phyloP scores from a whole-genome alignment of 2,888 invertebrate genomes.

The Ectropis crepuscularia region DNA sequence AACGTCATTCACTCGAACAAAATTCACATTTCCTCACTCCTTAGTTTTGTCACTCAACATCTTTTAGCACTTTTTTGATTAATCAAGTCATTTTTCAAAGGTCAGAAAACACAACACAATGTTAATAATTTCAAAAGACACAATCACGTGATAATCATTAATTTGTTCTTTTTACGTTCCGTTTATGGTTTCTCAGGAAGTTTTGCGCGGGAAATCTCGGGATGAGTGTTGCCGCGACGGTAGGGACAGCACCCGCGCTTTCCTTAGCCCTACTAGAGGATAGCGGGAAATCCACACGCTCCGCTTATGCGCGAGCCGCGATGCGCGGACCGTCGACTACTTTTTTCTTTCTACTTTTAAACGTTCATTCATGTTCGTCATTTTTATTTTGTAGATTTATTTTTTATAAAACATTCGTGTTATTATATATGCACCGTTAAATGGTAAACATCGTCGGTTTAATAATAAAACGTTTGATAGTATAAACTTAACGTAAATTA shows the following conservation, averaged over 20 bases:
- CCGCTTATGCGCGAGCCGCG: constrained; percentile 70
- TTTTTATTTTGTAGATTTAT: too few relatives aligned
- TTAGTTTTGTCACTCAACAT: constrained; percentile 20
- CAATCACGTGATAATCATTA: constrained; percentile 18
- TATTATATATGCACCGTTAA: too few relatives aligned
- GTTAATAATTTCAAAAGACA: constrained; percentile 10
- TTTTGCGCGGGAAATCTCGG: constrained; percentile 72
- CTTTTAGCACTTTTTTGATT: constrained; percentile 9
- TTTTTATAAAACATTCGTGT: too few relatives aligned
- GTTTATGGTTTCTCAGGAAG: constrained; percentile 46
- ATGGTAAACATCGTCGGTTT: too few relatives aligned
- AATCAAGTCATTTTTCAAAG: constrained; percentile 3
- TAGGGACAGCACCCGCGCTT: constrained; percentile 61
- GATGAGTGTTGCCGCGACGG: constrained; percentile 42
- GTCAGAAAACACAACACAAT: constrained; percentile 7
- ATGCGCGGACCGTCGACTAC: constrained; percentile 62
- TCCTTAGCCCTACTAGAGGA: constrained; percentile 66
- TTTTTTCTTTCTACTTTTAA: background rate
- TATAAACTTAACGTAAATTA: too few relatives aligned
- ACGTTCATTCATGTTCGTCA: background rate
- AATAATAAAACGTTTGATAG: too few relatives aligned
- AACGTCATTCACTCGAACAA: constrained; percentile 16
- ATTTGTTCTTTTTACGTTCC: constrained; percentile 22
- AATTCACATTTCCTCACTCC: constrained; percentile 13
- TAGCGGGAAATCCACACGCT: constrained; percentile 52